phyloP scores from a whole-genome alignment of 2,888 invertebrate species.

The Agrotis puta region DNA sequence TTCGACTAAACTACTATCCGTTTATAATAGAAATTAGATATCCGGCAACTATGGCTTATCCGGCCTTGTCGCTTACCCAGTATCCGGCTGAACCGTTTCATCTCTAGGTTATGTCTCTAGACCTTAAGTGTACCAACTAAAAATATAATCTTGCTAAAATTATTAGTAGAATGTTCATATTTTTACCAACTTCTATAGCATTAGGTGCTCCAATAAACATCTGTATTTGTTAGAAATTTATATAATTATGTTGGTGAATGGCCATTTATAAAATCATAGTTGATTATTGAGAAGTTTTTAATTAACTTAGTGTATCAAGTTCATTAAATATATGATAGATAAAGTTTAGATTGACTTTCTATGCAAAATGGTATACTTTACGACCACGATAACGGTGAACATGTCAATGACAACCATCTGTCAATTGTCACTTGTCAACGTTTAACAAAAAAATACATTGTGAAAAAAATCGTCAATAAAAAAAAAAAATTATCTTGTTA shows the following conservation, averaged over 20 bases:
- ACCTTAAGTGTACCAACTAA: not conserved
- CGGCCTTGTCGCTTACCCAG: too few species aligned
- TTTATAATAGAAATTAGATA: too few species aligned
- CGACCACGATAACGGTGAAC: too few species aligned
- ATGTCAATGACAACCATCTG: too few species aligned
- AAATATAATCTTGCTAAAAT: slow-evolving; percentile 27
- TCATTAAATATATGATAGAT: slow-evolving; percentile 25
- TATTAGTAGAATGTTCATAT: slow-evolving; percentile 11
- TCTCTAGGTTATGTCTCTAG: not conserved
- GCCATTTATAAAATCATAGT: slow-evolving; percentile 29
- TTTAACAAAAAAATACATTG: too few species aligned
- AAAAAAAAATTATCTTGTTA: too few species aligned
- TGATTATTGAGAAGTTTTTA: slow-evolving; percentile 31
- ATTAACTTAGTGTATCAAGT: slow-evolving; percentile 23
- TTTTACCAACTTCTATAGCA: not conserved
- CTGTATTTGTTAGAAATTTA: slow-evolving; percentile 9
- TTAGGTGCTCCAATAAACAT: slow-evolving; percentile 26
- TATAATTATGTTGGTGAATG: slow-evolving; percentile 14
- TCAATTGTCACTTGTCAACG: too few species aligned
- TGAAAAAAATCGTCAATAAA: too few species aligned
- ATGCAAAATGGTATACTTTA: slow-evolving; percentile 15
- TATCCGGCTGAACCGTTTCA: too few species aligned
- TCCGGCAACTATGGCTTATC: too few species aligned
- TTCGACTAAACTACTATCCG: too few species aligned
- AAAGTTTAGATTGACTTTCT: slow-evolving; percentile 23